Evolutionary conservation across 2,113 vertebrate species (phyloP).

Genomic region (Meriones unguiculatus): DNA sequence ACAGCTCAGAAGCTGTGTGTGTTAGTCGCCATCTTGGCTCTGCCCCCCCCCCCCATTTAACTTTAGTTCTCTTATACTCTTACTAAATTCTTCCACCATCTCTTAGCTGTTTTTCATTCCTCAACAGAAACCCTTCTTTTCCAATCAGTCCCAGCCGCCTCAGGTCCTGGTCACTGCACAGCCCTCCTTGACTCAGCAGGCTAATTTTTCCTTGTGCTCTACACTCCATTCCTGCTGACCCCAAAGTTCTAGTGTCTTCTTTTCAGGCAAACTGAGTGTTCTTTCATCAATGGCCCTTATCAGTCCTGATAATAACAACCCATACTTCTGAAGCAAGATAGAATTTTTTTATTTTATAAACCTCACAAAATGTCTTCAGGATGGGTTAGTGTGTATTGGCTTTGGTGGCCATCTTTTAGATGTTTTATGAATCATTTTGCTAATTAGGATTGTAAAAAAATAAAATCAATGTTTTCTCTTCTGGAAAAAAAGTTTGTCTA

Average conservation of each 20-base stretch:
- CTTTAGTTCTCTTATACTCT: no score
- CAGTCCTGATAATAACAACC: neutral
- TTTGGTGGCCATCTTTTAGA: neutral
- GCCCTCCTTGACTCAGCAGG: conserved; percentile 55
- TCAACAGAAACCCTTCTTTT: conserved; percentile 52
- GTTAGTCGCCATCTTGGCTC: no score
- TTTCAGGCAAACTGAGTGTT: conserved; percentile 63
- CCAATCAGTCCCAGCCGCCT: conserved; percentile 46
- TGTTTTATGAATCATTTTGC: conserved; percentile 32
- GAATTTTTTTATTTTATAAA: neutral
- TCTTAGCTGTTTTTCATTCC: conserved; percentile 65
- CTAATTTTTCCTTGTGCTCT: conserved; percentile 29
- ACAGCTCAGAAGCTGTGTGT: no score
- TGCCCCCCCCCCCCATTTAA: neutral
- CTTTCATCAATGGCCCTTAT: conserved; percentile 57
- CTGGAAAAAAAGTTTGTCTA: neutral
- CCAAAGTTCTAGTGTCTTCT: conserved; percentile 67
- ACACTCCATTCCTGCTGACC: conserved; percentile 54
- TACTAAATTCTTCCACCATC: no score
- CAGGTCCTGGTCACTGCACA: conserved; percentile 53
- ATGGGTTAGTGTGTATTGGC: neutral
- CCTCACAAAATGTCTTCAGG: neutral
- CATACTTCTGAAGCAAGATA: conserved; percentile 56
- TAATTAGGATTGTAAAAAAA: conserved; percentile 32
- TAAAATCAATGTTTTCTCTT: conserved; percentile 13